Evolutionary conservation across 2,113 vertebrate genomes (phyloP), one percentile per base, ranked within the genome.

Genomic region (Synodontis membranacea): DNA sequence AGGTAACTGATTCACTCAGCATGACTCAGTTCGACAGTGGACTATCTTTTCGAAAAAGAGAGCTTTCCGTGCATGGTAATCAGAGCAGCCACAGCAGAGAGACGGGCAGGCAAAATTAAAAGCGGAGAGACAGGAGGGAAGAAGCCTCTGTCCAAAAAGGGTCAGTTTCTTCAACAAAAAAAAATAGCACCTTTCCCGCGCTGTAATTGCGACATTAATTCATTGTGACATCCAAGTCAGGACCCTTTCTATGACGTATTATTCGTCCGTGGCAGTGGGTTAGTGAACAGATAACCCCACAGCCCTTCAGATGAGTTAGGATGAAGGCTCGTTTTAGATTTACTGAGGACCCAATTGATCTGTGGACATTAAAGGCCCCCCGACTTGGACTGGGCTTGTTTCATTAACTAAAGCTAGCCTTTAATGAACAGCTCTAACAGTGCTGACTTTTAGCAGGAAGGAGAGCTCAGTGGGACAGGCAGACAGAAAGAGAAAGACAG

Each of bases 201-300:
- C 91, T 91, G 88, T 93, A 94, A 94, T 94, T 93, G 93, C 74
- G 88, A 92, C 92, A 95, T 95, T 94, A 94, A 95, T 94, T 92
- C 86, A 90, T 90, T 91, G 90, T 91, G 93, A 93, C 92, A 93
- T 89, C 84, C 89, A 91, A 86, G 92, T 94, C 93, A 94, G 92
- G 92, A 91, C 91, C 87, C 39, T 88, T 87, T 86, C 66, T 74
- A 64, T 93, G 94, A 94, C 94, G 94, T 92, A 95, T 95, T 93
- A 94, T 91, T 84, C 86, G 84, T 89, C 84, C 42, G 74, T 88
- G 79, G 28, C 85, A 91, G 90, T 93, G 92, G 89, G 76, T 64
- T 74, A 85, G 79, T 46, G 25, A 68, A 86, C 91, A 92, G 91
- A 89, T 92, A 92, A 92, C 90, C 91, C 88, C 91, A 86, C 56